phyloP scores from a whole-genome alignment of 2,113 vertebrate species.

The Aphelocoma coerulescens region DNA sequence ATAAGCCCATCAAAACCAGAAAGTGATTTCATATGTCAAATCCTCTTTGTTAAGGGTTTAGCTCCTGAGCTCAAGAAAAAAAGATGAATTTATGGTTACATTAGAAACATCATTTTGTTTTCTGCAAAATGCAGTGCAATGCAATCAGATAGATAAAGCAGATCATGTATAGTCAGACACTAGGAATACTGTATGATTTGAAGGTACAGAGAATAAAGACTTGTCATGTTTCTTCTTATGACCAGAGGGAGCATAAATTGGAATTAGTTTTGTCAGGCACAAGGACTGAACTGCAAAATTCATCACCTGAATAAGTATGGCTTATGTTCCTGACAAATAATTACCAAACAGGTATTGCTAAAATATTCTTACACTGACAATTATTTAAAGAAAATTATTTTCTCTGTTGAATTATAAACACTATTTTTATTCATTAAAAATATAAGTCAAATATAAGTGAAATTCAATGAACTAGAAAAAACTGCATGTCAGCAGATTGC shows the following conservation, averaged over 20 bases:
- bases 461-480: neutral
- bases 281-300: neutral
- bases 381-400: neutral
- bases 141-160: neutral
- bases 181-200: neutral
- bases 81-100: neutral
- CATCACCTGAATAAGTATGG: neutral
- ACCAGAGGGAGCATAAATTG: neutral
- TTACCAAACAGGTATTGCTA: neutral
- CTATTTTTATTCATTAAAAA: neutral
- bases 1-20: neutral
- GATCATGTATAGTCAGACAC: neutral
- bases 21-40: neutral
- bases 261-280: neutral
- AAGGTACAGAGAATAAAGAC: neutral
- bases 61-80: neutral
- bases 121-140: neutral
- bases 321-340: neutral
- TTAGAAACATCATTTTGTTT: neutral
- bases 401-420: neutral
- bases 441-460: neutral
- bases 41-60: slow-evolving; percentile 5
- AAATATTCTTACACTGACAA: neutral
- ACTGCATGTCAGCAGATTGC: neutral
- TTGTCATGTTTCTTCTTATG: neutral